A percentile compares a stretch with the other conserved stretches of the same genome.
phyloP scores from a whole-genome alignment of 2,888 invertebrate species.

The Dinocampus coccinellae region DNA sequence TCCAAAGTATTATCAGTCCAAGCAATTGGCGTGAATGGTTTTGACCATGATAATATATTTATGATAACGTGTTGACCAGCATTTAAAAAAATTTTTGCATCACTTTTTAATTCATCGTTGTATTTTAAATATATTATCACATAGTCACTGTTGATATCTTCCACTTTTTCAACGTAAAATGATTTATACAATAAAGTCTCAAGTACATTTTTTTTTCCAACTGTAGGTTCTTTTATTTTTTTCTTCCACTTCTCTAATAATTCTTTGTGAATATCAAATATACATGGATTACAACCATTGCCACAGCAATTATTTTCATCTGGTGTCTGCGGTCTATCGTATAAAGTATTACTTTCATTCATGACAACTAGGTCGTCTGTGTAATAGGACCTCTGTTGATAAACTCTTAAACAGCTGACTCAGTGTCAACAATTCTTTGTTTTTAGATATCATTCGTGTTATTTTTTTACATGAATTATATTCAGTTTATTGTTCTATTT shows the following conservation, averaged over 20 bases:
- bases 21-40: slow-evolving; percentile 61
- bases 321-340: slow-evolving; percentile 54
- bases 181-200: slow-evolving; percentile 46
- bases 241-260: slow-evolving; percentile 56
- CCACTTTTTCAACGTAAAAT: slow-evolving; percentile 46
- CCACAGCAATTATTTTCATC: slow-evolving; percentile 61
- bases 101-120: slow-evolving; percentile 44
- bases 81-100: slow-evolving; percentile 48
- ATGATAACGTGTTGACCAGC: slow-evolving; percentile 62
- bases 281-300: slow-evolving; percentile 61
- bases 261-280: slow-evolving; percentile 60
- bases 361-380: background rate
- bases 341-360: slow-evolving; percentile 7
- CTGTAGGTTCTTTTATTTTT: slow-evolving; percentile 39
- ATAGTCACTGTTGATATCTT: slow-evolving; percentile 44
- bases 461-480: too few species aligned
- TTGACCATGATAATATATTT: slow-evolving; percentile 48
- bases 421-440: background rate
- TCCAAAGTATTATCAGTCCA: slow-evolving; percentile 52
- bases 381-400: slow-evolving; percentile 4
- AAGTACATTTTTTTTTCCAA: slow-evolving; percentile 41
- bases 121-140: slow-evolving; percentile 48
- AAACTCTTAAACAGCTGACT: slow-evolving; percentile 35
- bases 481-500: too few species aligned
- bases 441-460: background rate